A percentile compares a stretch with the other conserved stretches of the same genome.
These are phyloP conservation scores for Heteromyza rotundicornis DNA, from an alignment of 2,888 invertebrate genomes.

Conservation along the genomic window DNA sequence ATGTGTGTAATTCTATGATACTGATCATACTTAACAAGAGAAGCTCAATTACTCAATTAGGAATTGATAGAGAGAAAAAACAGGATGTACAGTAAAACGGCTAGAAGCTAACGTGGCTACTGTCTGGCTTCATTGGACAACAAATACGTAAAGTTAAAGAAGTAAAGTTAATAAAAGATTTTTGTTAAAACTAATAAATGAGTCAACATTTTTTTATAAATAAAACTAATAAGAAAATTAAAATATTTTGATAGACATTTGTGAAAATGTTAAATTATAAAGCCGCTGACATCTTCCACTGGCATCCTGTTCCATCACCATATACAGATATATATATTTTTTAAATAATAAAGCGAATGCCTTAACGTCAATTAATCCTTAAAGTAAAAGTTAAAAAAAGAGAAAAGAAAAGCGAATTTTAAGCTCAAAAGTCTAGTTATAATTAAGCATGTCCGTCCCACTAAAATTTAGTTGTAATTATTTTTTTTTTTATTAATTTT, in stretches of 20 bases:
- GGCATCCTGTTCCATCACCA: no score
- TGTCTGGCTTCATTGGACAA: no score
- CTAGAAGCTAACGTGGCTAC: not conserved
- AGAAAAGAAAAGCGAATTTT: not conserved
- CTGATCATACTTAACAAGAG: slow-evolving; percentile 6
- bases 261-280: no score
- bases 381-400: no score
- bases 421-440: not conserved
- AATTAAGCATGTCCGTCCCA: slow-evolving; percentile 15
- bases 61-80: slow-evolving; percentile 12
- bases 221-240: no score
- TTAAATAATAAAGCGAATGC: not conserved
- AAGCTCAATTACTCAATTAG: slow-evolving; percentile 27
- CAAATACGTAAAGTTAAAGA: no score
- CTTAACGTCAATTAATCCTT: not conserved
- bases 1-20: not conserved
- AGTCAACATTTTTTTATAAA: no score
- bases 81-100: not conserved
- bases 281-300: no score
- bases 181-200: no score
- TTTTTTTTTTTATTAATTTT: slow-evolving; percentile 21
- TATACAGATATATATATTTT: no score
- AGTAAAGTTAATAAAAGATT: no score
- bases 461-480: slow-evolving; percentile 16
- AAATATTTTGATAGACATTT: no score